Evolutionary conservation across 2,113 vertebrate genomes (phyloP).

Genomic region (Procavia capensis): DNA sequence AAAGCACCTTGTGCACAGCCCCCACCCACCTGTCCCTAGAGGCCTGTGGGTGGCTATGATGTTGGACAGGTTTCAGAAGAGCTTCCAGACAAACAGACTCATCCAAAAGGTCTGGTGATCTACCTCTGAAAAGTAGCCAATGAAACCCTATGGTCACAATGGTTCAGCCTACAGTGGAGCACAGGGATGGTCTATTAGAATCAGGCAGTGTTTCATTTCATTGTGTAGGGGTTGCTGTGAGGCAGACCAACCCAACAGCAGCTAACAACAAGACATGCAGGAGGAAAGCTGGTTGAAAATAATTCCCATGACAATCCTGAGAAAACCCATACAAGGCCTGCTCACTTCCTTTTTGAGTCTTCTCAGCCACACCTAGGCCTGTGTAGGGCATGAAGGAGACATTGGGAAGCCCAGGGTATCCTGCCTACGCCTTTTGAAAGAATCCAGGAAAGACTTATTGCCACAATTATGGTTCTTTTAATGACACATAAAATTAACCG

Average conservation of each 20-base stretch:
- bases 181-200: neutral
- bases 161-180: neutral
- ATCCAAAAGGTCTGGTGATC: neutral
- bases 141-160: neutral
- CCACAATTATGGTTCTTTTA: slow-evolving; percentile 65
- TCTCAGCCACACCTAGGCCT: neutral
- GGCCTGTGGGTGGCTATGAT: neutral
- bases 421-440: neutral
- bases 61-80: neutral
- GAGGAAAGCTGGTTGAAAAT: neutral
- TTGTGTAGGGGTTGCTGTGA: neutral
- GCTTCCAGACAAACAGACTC: neutral
- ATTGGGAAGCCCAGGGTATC: neutral
- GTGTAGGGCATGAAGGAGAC: neutral
- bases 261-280: neutral
- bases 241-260: neutral
- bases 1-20: neutral
- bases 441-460: slow-evolving; percentile 60
- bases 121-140: neutral
- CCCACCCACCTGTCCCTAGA: neutral
- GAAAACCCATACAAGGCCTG: neutral
- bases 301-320: neutral
- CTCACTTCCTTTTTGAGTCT: neutral
- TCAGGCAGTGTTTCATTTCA: neutral
- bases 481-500: slow-evolving; percentile 77